Evolutionary conservation across 2,888 invertebrate species (phyloP), one percentile per base, ranked within the genome.

Genomic region (Torymus aiolomorphi): DNA sequence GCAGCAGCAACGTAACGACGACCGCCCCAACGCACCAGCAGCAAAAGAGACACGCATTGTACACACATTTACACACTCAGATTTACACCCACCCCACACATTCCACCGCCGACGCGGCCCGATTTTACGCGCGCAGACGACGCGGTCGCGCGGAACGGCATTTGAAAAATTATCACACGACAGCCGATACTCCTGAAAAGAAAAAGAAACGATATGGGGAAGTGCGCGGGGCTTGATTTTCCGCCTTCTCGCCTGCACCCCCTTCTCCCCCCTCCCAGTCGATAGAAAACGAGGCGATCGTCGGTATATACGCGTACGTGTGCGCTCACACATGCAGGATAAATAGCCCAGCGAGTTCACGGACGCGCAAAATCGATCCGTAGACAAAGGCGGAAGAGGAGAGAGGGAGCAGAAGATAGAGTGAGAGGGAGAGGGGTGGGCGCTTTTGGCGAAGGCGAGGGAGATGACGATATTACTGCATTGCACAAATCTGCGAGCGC

Each of bases 401-500:
- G 54, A 51, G 65, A 12, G 14, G 3, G 18, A 11, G 18, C 3
- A 63, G 2, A 42, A 20, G 56, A 20, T 11, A 31, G 16, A 52
- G 61, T 52, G 52, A 20, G 52, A 20, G 56, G 51, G 18, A 16
- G 56, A 66, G 18, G 42, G 31, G 31, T 16, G 66, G 42, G 42
- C 42, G 42, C 42, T 42, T 42, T 8, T 5, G 54, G 67, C 13
- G 51, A 4, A 49, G 14, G 67, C 56, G 66, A 24, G 57, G 24
- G 51, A 24, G 49, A 54, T 20, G 54, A 72, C 14, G 66, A 67
- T 67, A 59, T n/a, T 76, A 76, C 73, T 70, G 78, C 76, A 79
- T 74, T 81, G 81, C 78, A 81, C 78, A 81, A 79, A 81, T 69
- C 57, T 42, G 52, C 69, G 72, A 69, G 72, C 51, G 61, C 16